phyloP scores from a whole-genome alignment of 2,113 vertebrate genomes.

The Arvicanthis niloticus region DNA sequence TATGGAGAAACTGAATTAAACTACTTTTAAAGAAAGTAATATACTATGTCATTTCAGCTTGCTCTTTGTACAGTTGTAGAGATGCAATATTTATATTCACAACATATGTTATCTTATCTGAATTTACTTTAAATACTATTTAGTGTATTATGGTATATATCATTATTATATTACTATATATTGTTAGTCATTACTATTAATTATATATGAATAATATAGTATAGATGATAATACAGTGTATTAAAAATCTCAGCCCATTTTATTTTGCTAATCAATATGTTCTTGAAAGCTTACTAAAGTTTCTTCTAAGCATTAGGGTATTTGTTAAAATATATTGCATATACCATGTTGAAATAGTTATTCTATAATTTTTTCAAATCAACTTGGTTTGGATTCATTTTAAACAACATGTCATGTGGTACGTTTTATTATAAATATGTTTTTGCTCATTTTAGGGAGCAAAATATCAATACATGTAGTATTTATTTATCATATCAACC shows the following conservation, averaged over 20 bases:
- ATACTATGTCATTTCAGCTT: neutral
- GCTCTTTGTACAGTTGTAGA: neutral
- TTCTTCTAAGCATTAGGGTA: neutral
- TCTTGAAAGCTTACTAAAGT: neutral
- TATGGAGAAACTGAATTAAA: neutral
- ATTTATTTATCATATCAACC: conserved; percentile 12
- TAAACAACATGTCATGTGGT: neutral
- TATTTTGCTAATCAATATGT: neutral
- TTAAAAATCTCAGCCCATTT: neutral
- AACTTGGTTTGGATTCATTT: neutral
- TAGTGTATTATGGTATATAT: neutral
- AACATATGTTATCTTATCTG: neutral
- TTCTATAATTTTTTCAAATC: neutral
- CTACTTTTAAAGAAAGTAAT: neutral
- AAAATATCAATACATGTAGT: neutral
- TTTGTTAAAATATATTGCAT: neutral
- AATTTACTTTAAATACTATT: neutral
- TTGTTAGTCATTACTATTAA: neutral
- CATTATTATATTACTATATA: neutral
- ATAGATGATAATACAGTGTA: neutral
- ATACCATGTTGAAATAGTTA: neutral
- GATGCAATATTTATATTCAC: neutral
- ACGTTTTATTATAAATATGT: neutral
- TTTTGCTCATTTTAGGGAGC: conserved; percentile 60
- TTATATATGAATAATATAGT: neutral